Evolutionary conservation across 2,888 invertebrate species (phyloP).

Genomic region (Microctonus aethiopoides): DNA sequence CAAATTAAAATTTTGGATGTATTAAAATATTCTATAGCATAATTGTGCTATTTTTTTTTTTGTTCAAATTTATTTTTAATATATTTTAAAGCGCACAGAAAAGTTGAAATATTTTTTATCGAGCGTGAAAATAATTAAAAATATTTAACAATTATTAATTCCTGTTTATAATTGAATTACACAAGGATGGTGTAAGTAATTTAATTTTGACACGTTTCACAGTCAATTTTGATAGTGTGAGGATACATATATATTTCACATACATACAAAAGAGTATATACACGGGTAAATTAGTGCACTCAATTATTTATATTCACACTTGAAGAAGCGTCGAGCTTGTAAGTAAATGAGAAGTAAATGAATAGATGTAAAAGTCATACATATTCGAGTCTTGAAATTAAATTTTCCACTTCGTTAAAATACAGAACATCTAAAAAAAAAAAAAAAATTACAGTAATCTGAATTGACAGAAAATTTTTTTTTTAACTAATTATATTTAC

Average conservation of each 20-base stretch:
- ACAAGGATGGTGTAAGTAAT: neutral
- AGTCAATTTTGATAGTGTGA: neutral
- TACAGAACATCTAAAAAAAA: too few relatives aligned
- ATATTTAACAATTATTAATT: neutral
- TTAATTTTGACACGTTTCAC: neutral
- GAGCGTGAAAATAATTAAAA: too few relatives aligned
- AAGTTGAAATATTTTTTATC: too few relatives aligned
- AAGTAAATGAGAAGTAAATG: neutral
- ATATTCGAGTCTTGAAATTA: neutral
- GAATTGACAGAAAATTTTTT: too few relatives aligned
- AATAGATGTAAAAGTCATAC: neutral
- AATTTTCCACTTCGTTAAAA: neutral
- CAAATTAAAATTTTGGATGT: too few relatives aligned
- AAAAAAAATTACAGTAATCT: too few relatives aligned
- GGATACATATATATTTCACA: neutral
- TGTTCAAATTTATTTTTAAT: too few relatives aligned
- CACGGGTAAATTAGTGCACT: neutral
- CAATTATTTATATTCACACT: neutral
- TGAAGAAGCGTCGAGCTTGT: neutral
- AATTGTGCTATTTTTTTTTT: too few relatives aligned
- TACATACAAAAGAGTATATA: neutral
- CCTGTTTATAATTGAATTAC: neutral
- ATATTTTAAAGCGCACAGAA: too few relatives aligned
- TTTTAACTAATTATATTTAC: too few relatives aligned
- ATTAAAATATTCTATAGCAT: too few relatives aligned